Evolutionary conservation across 2,888 invertebrate species (phyloP).

Genomic region (Elmis aenea): DNA sequence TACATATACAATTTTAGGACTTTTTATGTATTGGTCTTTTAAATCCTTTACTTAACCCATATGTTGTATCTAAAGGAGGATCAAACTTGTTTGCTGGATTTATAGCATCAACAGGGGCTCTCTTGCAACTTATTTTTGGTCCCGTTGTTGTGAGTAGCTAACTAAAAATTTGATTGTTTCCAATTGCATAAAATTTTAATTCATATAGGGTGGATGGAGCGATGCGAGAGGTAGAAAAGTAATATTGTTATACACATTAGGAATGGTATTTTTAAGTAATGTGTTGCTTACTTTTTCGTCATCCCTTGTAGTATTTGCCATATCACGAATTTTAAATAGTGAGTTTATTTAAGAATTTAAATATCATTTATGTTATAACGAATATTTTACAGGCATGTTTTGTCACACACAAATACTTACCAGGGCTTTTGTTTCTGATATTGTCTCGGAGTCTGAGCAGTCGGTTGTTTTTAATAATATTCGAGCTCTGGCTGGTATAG

Average conservation of each 20-base stretch:
- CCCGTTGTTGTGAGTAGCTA: constrained; percentile 52
- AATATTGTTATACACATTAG: constrained; percentile 48
- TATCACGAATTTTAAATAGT: constrained; percentile 53
- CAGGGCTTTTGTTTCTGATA: constrained; percentile 58
- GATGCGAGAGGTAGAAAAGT: constrained; percentile 54
- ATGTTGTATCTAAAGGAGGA: constrained; percentile 52
- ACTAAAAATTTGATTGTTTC: neutral
- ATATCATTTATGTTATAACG: neutral
- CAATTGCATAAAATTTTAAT: constrained; percentile 28
- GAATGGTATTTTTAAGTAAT: constrained; percentile 50
- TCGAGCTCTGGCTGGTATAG: constrained; percentile 58
- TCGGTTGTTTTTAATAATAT: constrained; percentile 56
- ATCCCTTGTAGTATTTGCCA: constrained; percentile 48
- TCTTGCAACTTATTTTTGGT: constrained; percentile 55
- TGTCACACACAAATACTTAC: constrained; percentile 63
- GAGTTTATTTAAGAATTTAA: constrained; percentile 22
- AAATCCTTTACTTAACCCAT: constrained; percentile 51
- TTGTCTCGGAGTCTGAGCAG: constrained; percentile 49
- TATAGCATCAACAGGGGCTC: constrained; percentile 54
- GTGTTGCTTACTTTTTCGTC: constrained; percentile 46
- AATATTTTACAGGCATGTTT: constrained; percentile 50
- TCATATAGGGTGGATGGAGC: constrained; percentile 60
- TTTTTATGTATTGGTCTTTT: too few species aligned
- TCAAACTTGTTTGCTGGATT: constrained; percentile 54
- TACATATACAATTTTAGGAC: too few species aligned